Evolutionary conservation across 1,140 invertebrate species (phyloP).

Genomic region (Neomicropteryx cornuta): DNA sequence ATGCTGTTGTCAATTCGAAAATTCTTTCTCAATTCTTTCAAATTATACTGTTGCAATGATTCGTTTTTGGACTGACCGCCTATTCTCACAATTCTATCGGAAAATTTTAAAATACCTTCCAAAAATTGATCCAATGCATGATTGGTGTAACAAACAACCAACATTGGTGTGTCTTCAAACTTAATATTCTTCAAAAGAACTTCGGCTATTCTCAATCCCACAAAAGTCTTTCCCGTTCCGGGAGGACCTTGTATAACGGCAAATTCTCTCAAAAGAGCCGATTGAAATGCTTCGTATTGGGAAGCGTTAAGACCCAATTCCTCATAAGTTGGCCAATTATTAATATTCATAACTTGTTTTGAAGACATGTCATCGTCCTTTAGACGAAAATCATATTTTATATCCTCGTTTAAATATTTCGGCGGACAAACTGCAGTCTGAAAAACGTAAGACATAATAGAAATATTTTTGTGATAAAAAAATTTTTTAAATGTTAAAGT

Average conservation of each 20-base stretch:
- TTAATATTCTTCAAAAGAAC: constrained; percentile 42
- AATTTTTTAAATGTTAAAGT: constrained; percentile 3
- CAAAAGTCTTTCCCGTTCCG: constrained; percentile 69
- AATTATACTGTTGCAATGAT: constrained; percentile 37
- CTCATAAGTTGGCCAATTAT: constrained; percentile 29
- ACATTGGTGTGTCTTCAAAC: constrained; percentile 39
- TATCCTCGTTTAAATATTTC: constrained; percentile 11
- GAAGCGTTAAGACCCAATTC: constrained; percentile 41
- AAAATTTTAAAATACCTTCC: constrained; percentile 50
- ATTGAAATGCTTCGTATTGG: constrained; percentile 45
- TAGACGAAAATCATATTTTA: not conserved
- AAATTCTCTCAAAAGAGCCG: constrained; percentile 50
- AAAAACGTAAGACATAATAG: constrained; percentile 35
- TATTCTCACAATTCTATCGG: constrained; percentile 52
- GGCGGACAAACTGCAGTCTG: constrained; percentile 36
- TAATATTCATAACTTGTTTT: constrained; percentile 15
- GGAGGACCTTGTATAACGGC: constrained; percentile 71
- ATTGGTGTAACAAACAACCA: constrained; percentile 78
- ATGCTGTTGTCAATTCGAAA: too few relatives aligned
- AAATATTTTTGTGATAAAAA: not conserved
- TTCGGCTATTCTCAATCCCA: constrained; percentile 57
- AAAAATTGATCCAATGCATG: constrained; percentile 85
- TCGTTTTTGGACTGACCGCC: constrained; percentile 59
- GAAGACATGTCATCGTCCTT: not conserved
- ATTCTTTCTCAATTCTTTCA: constrained; percentile 23